Evolutionary conservation across 2,113 vertebrate species (phyloP), one percentile per base, ranked within the genome.

Genomic region (Monopterus albus): DNA sequence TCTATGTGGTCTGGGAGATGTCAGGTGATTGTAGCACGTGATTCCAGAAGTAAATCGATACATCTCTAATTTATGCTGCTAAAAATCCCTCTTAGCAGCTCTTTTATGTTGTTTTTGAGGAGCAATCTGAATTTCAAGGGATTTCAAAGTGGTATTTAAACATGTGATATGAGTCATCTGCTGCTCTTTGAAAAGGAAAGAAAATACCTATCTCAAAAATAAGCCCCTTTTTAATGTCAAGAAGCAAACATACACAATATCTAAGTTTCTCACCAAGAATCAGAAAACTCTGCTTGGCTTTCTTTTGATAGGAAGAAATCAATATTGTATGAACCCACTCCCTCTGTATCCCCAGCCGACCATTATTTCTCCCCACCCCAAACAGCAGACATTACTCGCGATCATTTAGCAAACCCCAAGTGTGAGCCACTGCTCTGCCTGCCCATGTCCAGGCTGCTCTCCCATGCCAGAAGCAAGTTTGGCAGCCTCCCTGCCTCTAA

Each of bases 91-190:
- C 90, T 92, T 84, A 87, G 83, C 87, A 29, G 69, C 42, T 87
- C 91, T 93, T 94, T 94, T 87, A 93, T 92, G 91, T 92, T 86
- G 79, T 93, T 91, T 93, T 77, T 89, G 82, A 87, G 82, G 68
- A 87, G 60, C 61, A 52, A 88, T 92, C 81, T 83, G 91, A 88
- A 88, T 93, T 92, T 76, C 73, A 82, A 82, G 75, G 88, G 88
- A 90, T 92, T 92, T 93, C 82, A 89, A 90, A 89, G 78, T 90
- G 88, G 85, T 89, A 91, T 92, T 91, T 90, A 90, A 84, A 93
- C 87, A 82, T 83, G 72, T 85, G 75, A 83, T 64, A 63, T 66
- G 80, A 90, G 87, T 91, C 85, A 86, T 92, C 88, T 92, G 77
- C 89, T 77, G 23, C 88, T 91, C 93, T 95, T 92, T 92, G 81